phyloP scores from a whole-genome alignment of 2,888 invertebrate genomes.

The Caradrina kadenii region DNA sequence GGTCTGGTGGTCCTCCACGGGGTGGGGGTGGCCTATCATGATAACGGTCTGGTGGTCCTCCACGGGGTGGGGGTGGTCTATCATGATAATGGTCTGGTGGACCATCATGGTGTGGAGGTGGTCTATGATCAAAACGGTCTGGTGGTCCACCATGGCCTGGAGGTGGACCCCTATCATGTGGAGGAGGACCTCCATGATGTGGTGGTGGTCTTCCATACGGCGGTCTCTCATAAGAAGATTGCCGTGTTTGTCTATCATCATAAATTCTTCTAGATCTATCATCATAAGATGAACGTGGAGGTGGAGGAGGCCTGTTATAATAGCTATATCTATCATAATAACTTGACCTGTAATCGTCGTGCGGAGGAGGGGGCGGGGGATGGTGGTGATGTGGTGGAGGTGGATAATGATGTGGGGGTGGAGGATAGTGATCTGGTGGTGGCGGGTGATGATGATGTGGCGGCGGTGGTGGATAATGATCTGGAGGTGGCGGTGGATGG shows the following conservation, averaged over 20 bases:
- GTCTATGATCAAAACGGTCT: too few relatives aligned
- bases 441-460: not conserved
- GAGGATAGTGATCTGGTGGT: slow-evolving; percentile 8
- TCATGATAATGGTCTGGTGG: slow-evolving; percentile 38
- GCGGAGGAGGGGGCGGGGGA: slow-evolving; percentile 46
- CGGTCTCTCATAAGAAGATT: slow-evolving; percentile 39
- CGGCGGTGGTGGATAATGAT: slow-evolving; percentile 27
- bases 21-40: slow-evolving; percentile 24
- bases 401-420: slow-evolving; percentile 21
- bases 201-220: slow-evolving; percentile 42
- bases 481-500: slow-evolving; percentile 24
- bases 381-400: slow-evolving; percentile 39
- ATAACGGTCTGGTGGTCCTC: slow-evolving; percentile 26
- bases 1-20: slow-evolving; percentile 20
- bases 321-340: slow-evolving; percentile 28
- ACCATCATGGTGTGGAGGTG: slow-evolving; percentile 32
- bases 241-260: slow-evolving; percentile 52
- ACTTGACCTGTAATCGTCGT: slow-evolving; percentile 35
- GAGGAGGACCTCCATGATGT: slow-evolving; percentile 33
- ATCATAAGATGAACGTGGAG: slow-evolving; percentile 9
- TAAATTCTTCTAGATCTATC: slow-evolving; percentile 10
- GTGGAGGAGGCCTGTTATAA: slow-evolving; percentile 26
- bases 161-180: not conserved
- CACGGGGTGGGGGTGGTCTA: slow-evolving; percentile 21
- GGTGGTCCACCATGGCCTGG: slow-evolving; percentile 6